A percentile compares a stretch with the other conserved stretches of the same genome.
Evolutionary conservation across 2,113 vertebrate species (phyloP).

Genomic region (Protobothrops mucrosquamatus): DNA sequence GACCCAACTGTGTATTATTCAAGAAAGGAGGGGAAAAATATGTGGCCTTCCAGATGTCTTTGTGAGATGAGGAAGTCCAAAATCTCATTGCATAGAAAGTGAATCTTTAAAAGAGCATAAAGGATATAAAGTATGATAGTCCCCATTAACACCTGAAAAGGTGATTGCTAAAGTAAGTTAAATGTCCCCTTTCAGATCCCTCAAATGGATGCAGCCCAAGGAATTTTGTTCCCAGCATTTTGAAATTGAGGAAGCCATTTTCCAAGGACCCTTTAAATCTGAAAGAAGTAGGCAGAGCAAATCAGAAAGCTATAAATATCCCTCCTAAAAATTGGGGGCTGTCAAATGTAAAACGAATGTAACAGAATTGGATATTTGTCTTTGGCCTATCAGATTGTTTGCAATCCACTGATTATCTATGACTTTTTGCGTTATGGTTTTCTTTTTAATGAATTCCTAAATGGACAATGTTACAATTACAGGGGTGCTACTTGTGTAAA

Average conservation of each 20-base stretch:
- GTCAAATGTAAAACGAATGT: neutral
- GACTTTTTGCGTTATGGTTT: neutral
- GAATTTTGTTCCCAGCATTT: neutral
- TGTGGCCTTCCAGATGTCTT: neutral
- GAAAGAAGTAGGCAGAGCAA: neutral
- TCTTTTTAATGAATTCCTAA: neutral
- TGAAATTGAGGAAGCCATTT: neutral
- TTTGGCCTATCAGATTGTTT: neutral
- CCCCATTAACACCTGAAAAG: neutral
- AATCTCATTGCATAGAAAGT: neutral
- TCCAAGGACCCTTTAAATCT: neutral
- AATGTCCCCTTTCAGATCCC: neutral
- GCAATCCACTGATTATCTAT: neutral
- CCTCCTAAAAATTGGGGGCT: neutral
- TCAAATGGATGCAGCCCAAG: neutral
- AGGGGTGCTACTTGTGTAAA: constrained; percentile 80
- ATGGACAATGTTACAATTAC: neutral
- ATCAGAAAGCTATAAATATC: neutral
- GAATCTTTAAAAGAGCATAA: neutral
- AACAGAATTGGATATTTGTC: neutral
- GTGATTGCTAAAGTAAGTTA: neutral
- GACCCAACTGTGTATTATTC: neutral
- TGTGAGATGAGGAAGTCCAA: neutral
- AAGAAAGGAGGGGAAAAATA: neutral
- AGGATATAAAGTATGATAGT: neutral